Evolutionary conservation across 2,797 vertebrate species (phyloP).

Genomic region (Melanitta fusca): DNA sequence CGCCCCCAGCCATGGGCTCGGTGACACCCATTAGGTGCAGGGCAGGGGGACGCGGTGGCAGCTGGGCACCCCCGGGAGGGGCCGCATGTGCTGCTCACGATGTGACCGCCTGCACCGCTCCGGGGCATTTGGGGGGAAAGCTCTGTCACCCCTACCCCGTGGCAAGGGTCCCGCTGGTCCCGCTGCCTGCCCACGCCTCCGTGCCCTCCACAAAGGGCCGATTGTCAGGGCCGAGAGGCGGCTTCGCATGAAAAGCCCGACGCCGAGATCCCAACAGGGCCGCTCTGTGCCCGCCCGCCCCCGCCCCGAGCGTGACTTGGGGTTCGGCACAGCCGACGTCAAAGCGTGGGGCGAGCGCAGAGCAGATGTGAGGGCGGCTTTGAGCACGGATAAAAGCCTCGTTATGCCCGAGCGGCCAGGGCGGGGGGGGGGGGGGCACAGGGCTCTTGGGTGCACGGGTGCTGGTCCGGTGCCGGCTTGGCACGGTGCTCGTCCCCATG

Average conservation of each 20-base stretch:
- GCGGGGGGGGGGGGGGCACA: neutral
- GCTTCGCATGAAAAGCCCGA: neutral
- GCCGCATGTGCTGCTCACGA: accelerated
- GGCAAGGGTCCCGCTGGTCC: neutral
- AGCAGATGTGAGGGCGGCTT: constrained; percentile 41
- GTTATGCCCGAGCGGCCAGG: neutral
- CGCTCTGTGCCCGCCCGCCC: neutral
- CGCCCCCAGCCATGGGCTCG: accelerated
- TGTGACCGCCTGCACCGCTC: accelerated
- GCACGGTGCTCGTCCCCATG: neutral
- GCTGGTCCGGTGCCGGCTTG: neutral
- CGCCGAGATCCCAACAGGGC: constrained; percentile 54
- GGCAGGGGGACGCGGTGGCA: neutral
- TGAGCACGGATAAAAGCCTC: constrained; percentile 18
- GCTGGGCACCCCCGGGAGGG: accelerated
- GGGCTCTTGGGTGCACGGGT: neutral
- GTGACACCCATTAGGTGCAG: neutral
- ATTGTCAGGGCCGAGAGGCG: neutral
- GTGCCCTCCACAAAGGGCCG: neutral
- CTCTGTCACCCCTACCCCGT: constrained; percentile 19
- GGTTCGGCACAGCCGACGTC: neutral
- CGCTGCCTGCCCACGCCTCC: neutral
- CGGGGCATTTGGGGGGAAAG: constrained; percentile 48
- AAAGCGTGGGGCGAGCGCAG: constrained; percentile 13
- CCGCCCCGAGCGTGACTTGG: neutral